Base-by-base conservation (phyloP, 2,113 vertebrate genomes). In the Perca flavescens region DNA sequence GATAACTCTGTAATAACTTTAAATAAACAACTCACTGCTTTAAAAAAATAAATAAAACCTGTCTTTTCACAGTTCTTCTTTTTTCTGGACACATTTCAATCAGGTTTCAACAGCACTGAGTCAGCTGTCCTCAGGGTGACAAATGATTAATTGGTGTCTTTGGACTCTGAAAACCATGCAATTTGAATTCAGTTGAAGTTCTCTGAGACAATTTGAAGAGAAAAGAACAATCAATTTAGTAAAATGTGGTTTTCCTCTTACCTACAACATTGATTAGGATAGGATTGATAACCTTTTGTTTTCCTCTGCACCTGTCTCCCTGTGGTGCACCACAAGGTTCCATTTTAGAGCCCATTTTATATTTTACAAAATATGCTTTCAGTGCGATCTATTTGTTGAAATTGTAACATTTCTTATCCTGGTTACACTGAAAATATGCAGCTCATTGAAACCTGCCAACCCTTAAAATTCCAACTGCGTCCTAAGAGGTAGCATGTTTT, bases 71-170 rank as follows among this genome's bases (percentile, higher is more conserved):
- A 78, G 64, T 28, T 81, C 31, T 34, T 53, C 25, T 76, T 11
- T 74, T 53, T 76, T 58, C 25, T 66, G 25, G 43, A 54, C 25
- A 66, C 17, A 84, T 77, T 68, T 69, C 31, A 54, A 34, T 56
- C 40, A 72, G 43, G 56, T 50, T 86, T 72, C 78, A 80, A 40
- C 63, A 79, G n/a, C 77, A 28, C 14, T 65, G 61, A 81, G 77
- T 85, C 77, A 83, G 36, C 58, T 76, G 53, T 79, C 80, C 73
- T 66, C 68, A 17, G 83, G 40, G 71, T 86, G 77, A 71, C 74
- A 77, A 67, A 74, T 81, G 14, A 79, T 79, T 79, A 78, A 82
- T 28, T 70, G 53, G 43, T 22, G 11, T 69, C 60, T 88, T 78
- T 71, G 67, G 62, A 62, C 22, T 69, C 6, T 11, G 22, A 28